Evolutionary conservation across 2,797 vertebrate genomes (phyloP), one percentile per base, ranked within the genome.

Genomic region (Denticeps clupeoides): DNA sequence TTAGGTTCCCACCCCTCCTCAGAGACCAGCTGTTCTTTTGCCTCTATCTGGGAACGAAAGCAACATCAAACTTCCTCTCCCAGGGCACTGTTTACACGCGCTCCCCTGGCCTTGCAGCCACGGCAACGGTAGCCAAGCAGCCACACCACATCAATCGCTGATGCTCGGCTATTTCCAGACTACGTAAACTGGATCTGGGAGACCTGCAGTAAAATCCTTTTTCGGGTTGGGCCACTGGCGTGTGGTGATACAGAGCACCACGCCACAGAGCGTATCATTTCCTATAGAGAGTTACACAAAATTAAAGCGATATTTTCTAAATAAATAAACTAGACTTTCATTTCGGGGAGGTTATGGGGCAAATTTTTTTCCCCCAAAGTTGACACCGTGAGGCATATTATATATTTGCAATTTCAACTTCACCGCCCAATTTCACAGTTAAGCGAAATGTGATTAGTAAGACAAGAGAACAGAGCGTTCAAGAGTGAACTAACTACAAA

Each of bases 51-150:
- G 58, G 57, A 72, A 65, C 62, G 48, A 38, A 7, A 62, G 27
- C 27, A 47, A 71, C 55, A 62, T 73, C 72, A 73, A 75, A 74
- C 73, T 73, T 78, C 73, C 71, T 67, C 67, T 74, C 66, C 64
- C 62, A 44, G 52, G 58, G 41, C 63, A 63, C 62, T 76, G 74
- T 81, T 82, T 79, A 79, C 70, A 71, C 59, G 71, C 62, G 47
- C 55, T 49, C 59, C 66, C 65, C 59, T 53, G 41, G 58, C 55
- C 59, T 26, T 53, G 62, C 68, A 74, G 63, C 53, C 63, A 72
- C 18, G 10, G 72, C 69, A 35, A 55, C 63, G 51, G 72, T 64
- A 68, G 66, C 66, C 73, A 75, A 62, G 72, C 60, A 70, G 62
- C 64, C 45, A 11, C 56, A 66, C 69, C 70, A 73, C 73, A 78